Percentiles rank a stretch among this genome's conserved stretches.
These are phyloP conservation scores for Sipha maydis DNA, from an alignment of 2,888 invertebrate genomes.

Conservation along the genomic window DNA sequence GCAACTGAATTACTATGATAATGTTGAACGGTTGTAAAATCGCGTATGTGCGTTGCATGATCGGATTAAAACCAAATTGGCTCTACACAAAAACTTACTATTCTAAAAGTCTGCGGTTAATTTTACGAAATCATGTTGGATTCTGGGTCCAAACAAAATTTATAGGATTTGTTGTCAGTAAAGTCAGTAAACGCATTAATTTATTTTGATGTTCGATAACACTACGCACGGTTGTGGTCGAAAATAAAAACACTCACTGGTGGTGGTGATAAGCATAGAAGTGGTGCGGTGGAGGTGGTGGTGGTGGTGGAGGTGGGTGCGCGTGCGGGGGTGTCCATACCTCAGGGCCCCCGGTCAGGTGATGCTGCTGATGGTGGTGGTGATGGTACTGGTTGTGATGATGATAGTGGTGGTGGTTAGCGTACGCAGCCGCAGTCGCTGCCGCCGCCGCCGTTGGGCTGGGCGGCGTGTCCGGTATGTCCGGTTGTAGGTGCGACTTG, in stretches of 20 bases:
- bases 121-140: too few species aligned
- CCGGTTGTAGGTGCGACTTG: conserved; percentile 70
- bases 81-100: too few species aligned
- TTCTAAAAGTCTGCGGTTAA: too few species aligned
- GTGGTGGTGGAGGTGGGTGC: conserved; percentile 71
- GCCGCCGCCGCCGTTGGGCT: conserved; percentile 63
- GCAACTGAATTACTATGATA: too few species aligned
- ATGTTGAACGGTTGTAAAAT: background rate
- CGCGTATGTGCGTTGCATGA: background rate
- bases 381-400: conserved; percentile 64
- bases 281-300: conserved; percentile 75
- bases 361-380: conserved; percentile 67
- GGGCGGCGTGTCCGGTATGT: conserved; percentile 69
- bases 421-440: conserved; percentile 15
- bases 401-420: conserved; percentile 47
- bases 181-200: too few species aligned
- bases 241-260: conserved; percentile 62
- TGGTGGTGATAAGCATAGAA: conserved; percentile 74
- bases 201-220: conserved; percentile 15
- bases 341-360: conserved; percentile 69
- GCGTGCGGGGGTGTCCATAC: conserved; percentile 75
- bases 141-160: too few species aligned
- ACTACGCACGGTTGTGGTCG: conserved; percentile 46
- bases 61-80: background rate
- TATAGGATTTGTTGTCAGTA: too few species aligned